Conservation (phyloP, 2,113 vertebrate species). For the Oplegnathus fasciatus region DNA sequence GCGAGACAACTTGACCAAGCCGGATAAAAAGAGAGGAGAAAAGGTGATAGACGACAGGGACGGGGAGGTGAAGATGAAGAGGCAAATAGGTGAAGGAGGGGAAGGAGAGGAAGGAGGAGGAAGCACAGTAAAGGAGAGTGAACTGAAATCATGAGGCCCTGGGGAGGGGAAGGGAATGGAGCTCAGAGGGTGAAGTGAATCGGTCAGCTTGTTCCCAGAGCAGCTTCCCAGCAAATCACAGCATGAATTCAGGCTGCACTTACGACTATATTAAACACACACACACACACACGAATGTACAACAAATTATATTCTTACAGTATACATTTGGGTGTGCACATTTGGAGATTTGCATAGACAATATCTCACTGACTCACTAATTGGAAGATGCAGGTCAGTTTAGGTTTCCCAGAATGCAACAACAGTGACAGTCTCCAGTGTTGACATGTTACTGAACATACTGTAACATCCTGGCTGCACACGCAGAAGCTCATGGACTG, state of each 20-base stretch:
- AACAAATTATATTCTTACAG: background rate
- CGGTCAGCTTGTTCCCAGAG: slow-evolving; percentile 74
- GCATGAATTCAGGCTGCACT: slow-evolving; percentile 42
- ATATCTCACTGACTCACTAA: background rate
- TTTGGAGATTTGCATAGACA: background rate
- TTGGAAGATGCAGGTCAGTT: background rate
- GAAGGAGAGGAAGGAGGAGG: background rate
- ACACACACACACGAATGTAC: background rate
- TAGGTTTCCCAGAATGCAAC: background rate
- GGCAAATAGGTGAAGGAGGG: background rate
- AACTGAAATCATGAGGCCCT: slow-evolving; percentile 23
- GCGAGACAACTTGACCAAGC: background rate
- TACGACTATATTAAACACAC: slow-evolving; percentile 3
- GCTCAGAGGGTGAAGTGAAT: slow-evolving; percentile 38
- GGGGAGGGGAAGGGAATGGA: background rate
- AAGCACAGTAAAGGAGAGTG: background rate
- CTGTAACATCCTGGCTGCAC: slow-evolving; percentile 11
- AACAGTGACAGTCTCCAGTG: background rate
- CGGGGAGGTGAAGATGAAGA: slow-evolving; percentile 5
- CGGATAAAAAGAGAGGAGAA: background rate
- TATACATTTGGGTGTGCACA: background rate
- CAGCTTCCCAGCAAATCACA: slow-evolving; percentile 60
- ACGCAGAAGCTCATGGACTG: background rate
- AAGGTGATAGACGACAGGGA: slow-evolving; percentile 4
- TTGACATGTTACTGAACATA: slow-evolving; percentile 12